Evolutionary conservation across 2,113 vertebrate species (phyloP).

Genomic region (Caracal caracal): DNA sequence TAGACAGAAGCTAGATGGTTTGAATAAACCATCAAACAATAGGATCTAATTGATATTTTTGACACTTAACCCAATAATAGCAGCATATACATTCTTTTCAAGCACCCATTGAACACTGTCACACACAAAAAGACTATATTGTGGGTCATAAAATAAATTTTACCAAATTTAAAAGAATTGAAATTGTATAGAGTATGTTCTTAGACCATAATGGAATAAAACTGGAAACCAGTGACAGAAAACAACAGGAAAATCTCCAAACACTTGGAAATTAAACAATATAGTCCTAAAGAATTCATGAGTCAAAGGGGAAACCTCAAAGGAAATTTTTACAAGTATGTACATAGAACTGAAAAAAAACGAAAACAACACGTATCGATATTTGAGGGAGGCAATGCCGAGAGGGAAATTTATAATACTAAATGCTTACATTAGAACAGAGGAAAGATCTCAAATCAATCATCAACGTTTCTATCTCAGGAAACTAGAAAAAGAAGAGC

Average conservation of each 20-base stretch:
- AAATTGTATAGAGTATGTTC: background rate
- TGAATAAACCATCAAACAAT: background rate
- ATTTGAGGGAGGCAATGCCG: background rate
- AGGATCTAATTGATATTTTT: background rate
- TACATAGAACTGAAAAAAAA: background rate
- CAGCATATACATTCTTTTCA: background rate
- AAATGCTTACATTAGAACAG: background rate
- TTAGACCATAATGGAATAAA: background rate
- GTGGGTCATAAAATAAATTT: background rate
- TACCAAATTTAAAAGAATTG: background rate
- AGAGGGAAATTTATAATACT: background rate
- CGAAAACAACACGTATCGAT: background rate
- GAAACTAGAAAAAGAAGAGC: conserved; percentile 24
- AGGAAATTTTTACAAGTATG: background rate
- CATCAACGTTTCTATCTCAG: background rate
- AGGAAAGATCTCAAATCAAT: background rate
- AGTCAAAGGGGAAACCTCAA: background rate
- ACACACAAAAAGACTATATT: background rate
- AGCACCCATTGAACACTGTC: background rate
- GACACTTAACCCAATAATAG: background rate
- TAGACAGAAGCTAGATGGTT: background rate
- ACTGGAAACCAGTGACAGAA: background rate
- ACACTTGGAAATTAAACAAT: conserved; percentile 6
- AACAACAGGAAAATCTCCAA: conserved; percentile 2
- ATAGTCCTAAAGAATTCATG: background rate